Conservation (phyloP, 2,888 invertebrate genomes). For the Bellardia pandia region DNA sequence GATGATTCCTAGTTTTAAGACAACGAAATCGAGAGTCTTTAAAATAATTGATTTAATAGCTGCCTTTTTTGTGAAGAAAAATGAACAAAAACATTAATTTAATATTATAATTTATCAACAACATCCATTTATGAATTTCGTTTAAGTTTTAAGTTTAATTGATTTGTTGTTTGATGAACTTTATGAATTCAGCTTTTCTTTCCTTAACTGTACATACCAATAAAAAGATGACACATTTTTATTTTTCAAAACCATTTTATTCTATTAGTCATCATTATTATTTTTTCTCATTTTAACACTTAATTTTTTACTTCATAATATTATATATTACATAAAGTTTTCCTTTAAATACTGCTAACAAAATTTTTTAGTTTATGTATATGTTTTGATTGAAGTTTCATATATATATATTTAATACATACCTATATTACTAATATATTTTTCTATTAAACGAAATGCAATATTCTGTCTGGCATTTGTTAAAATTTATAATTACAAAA, state of each 20-base stretch:
- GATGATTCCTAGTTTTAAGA: conserved; percentile 73
- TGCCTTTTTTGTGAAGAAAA: conserved; percentile 52
- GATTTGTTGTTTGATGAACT: conserved; percentile 31
- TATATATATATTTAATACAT: conserved; percentile 8
- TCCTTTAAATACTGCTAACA: conserved; percentile 3
- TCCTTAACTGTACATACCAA: conserved; percentile 46
- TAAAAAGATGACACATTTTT: conserved; percentile 11
- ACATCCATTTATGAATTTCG: conserved; percentile 27
- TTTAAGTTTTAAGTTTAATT: conserved; percentile 55
- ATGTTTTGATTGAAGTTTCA: conserved; percentile 17
- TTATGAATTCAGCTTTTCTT: conserved; percentile 44
- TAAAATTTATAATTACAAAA: conserved; percentile 42
- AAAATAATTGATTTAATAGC: conserved; percentile 28
- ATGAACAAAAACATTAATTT: background rate
- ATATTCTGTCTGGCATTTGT: conserved; percentile 46
- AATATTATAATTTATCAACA: conserved; percentile 16
- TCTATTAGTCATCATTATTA: background rate
- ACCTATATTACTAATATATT: background rate
- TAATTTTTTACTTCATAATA: background rate
- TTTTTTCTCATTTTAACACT: background rate
- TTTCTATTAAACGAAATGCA: conserved; percentile 43
- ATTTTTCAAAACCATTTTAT: background rate
- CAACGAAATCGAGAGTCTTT: conserved; percentile 20
- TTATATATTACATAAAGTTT: conserved; percentile 11
- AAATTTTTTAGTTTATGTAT: background rate